Percentiles rank a stretch among this genome's conserved stretches.
Evolutionary conservation across 2,888 invertebrate species (phyloP).

Genomic region (Sclerodermus sp.): DNA sequence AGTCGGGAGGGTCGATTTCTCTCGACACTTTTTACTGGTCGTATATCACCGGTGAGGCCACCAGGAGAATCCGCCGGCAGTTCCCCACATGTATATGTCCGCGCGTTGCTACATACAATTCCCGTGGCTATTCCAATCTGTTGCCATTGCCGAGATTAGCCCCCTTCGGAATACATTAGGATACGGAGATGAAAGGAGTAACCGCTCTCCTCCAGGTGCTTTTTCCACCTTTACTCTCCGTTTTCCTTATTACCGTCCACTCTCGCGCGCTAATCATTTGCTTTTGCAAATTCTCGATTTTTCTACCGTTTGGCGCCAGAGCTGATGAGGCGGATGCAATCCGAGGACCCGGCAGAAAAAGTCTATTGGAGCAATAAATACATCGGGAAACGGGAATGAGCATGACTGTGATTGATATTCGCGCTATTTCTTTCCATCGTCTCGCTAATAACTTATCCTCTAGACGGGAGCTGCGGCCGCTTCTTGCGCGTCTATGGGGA

Average conservation of each 20-base stretch:
- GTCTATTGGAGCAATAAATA: constrained; percentile 33
- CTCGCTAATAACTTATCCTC: constrained; percentile 53
- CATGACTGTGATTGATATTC: constrained; percentile 41
- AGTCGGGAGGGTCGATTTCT: constrained; percentile 4
- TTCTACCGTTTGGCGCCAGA: not conserved
- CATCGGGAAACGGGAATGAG: constrained; percentile 23
- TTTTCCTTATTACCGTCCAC: no score
- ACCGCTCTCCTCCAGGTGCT: not conserved
- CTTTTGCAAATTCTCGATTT: not conserved
- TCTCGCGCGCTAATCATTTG: no score
- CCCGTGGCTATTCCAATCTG: constrained; percentile 11
- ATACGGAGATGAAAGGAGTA: no score
- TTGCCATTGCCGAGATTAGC: constrained; percentile 3
- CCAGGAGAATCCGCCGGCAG: constrained; percentile 1
- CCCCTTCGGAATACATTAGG: constrained; percentile 8
- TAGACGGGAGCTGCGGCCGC: constrained; percentile 36
- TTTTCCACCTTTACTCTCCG: no score
- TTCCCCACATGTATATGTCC: not conserved
- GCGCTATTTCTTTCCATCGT: constrained; percentile 30
- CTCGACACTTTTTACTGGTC: constrained; percentile 41
- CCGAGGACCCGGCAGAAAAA: constrained; percentile 18
- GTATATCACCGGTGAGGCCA: constrained; percentile 34
- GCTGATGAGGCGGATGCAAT: not conserved
- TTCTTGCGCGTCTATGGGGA: constrained; percentile 50
- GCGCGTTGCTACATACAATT: not conserved